Conservation (phyloP, 2,797 vertebrate genomes). For the Betta splendens region DNA sequence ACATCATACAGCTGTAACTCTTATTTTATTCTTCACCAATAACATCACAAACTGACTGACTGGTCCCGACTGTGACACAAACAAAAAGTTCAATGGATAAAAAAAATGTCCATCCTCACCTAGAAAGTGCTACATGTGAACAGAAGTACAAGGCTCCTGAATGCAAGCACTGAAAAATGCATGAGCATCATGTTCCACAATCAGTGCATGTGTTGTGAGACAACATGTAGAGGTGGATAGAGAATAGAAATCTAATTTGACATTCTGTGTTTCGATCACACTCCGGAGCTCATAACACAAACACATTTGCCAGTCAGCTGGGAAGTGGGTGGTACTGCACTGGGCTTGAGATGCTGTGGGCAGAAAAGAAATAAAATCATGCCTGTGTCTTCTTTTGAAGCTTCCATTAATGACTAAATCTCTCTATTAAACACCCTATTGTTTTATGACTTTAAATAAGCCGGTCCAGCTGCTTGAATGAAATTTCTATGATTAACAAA, state of each 20-base stretch:
- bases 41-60: not conserved
- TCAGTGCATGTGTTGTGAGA: not conserved
- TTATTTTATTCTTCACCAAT: slow-evolving; percentile 6
- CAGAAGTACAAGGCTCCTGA: not conserved
- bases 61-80: not conserved
- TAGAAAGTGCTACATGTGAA: not conserved
- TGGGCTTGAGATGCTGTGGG: slow-evolving; percentile 42
- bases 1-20: not conserved
- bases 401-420: slow-evolving; percentile 16
- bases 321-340: slow-evolving; percentile 59
- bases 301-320: slow-evolving; percentile 55
- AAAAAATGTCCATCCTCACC: not conserved
- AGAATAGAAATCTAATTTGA: slow-evolving; percentile 37
- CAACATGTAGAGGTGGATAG: slow-evolving; percentile 3
- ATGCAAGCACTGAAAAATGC: slow-evolving; percentile 11
- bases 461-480: not conserved
- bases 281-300: slow-evolving; percentile 25
- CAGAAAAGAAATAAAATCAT: slow-evolving; percentile 28
- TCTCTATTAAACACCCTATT: not conserved
- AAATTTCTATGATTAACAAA: not conserved
- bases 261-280: slow-evolving; percentile 46
- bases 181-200: not conserved
- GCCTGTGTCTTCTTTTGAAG: slow-evolving; percentile 19
- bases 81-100: not conserved
- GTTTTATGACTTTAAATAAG: not conserved